A percentile compares a stretch with the other conserved stretches of the same genome.
Evolutionary conservation across 1,140 invertebrate species (phyloP).

Genomic region (Teleogryllus occipitalis): DNA sequence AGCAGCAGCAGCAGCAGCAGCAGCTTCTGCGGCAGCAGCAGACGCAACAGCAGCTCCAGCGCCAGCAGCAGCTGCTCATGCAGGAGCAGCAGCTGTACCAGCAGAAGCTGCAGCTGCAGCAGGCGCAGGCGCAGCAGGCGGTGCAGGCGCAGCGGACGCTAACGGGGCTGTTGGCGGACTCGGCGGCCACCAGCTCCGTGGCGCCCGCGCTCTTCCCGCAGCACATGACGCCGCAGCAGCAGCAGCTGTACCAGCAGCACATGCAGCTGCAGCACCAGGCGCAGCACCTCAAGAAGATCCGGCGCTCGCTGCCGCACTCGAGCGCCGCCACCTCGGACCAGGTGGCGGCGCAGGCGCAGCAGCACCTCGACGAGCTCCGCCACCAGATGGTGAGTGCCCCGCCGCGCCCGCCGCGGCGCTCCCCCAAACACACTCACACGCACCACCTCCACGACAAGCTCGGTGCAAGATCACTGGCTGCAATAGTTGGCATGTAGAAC

Average conservation of each 20-base stretch:
- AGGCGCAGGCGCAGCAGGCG: conserved; percentile 16
- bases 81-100: conserved; percentile 11
- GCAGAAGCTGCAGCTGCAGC: conserved; percentile 20
- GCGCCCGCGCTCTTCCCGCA: conserved; percentile 29
- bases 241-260: conserved; percentile 40
- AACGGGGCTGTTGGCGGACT: conserved; percentile 9
- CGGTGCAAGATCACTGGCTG: no score
- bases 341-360: neutral
- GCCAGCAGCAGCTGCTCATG: conserved; percentile 24
- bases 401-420: no score
- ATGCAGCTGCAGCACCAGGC: conserved; percentile 40
- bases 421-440: no score
- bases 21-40: neutral
- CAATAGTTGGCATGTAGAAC: no score
- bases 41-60: conserved; percentile 17
- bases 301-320: conserved; percentile 32
- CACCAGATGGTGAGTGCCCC: neutral
- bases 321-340: conserved; percentile 12
- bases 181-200: conserved; percentile 22
- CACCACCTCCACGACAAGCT: no score
- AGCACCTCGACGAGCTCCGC: neutral
- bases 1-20: conserved; percentile 24
- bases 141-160: conserved; percentile 24
- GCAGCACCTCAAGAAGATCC: conserved; percentile 39
- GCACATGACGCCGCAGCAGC: conserved; percentile 36